Conservation (phyloP, 2,888 invertebrate species). For the Eledona agricola region DNA sequence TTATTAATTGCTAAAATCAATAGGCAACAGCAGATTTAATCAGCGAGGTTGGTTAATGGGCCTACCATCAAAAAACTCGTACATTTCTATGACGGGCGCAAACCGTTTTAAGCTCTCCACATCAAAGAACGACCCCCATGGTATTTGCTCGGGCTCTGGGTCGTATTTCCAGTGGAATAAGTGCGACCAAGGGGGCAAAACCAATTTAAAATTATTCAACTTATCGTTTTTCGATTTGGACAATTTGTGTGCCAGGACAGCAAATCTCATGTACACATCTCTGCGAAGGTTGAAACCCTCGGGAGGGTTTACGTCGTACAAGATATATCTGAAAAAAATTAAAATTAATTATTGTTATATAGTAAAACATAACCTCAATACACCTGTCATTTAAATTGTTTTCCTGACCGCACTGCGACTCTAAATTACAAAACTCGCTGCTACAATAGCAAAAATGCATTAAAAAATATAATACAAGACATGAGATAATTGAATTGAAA, state of each 20-base stretch:
- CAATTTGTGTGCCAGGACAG: conserved; percentile 80
- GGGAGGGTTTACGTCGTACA: conserved; percentile 93
- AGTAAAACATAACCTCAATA: too few species aligned
- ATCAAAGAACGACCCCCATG: conserved; percentile 91
- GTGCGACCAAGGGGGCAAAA: conserved; percentile 92
- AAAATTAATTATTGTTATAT: too few species aligned
- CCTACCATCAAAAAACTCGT: conserved; percentile 77
- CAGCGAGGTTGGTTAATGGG: conserved; percentile 37
- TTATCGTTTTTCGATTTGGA: conserved; percentile 62
- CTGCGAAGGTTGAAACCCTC: conserved; percentile 97
- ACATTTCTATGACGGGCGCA: conserved; percentile 87
- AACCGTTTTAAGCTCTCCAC: conserved; percentile 77
- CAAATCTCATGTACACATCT: conserved; percentile 95
- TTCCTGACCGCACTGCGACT: too few species aligned
- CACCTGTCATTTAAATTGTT: too few species aligned
- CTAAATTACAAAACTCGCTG: too few species aligned
- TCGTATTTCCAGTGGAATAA: conserved; percentile 87
- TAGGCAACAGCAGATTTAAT: not conserved
- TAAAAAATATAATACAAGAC: too few species aligned
- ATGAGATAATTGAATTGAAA: too few species aligned
- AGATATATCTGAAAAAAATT: conserved; percentile 75
- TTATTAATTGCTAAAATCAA: conserved; percentile 7
- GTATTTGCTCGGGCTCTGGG: conserved; percentile 68
- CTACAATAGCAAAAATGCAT: too few species aligned
- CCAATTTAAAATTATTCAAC: conserved; percentile 69